Base-by-base conservation (phyloP, 2,888 invertebrate genomes). In the Elegia similella region DNA sequence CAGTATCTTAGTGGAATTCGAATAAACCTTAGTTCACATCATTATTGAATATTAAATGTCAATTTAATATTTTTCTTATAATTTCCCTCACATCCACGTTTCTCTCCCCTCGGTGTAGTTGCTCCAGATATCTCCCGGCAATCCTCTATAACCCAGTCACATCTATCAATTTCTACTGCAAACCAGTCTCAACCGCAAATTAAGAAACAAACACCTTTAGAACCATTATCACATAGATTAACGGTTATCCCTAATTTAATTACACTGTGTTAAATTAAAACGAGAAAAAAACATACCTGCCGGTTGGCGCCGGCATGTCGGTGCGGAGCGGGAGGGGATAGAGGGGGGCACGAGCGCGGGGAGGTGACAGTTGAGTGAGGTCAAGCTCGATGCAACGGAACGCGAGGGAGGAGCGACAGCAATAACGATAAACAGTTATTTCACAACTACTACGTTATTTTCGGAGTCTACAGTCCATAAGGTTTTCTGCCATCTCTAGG, bases 291-390 rank as follows among this genome's bases (percentile, higher is more conserved):
- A 67, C 68, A 68, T 70, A 74, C 62, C 62, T 59, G 65, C 72
- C 75, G 73, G 73, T 78, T 80, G 85, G 88, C 88, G 88, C 86
- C 87, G 80, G 78, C 75, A 64, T 71, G 83, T 63, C 83, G 86
- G 77, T 73, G 77, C 72, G 68, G 65, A 64, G 68, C 66, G 56
- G 62, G 65, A 62, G 59, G 66, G 63, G 65, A 63, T 64, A 61
- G 63, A 47, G 58, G 63, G 56, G 62, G 52, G 60, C 46, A 59
- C 32, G 60, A 62, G 50, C 59, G 57, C 59, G 57, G 54, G 46
- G 23, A 60, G 58, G 73, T 71, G 73, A 69, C 73, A 67, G 70
- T 69, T 69, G 67, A 72, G 80, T 79, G 83, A 85, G 83, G 84
- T 84, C 84, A 83, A 82, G 63, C 77, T 75, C 73, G 79, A 83